Evolutionary conservation across 30 jellyfish, hydroid and myxozoan species (phyloP).

Genomic region (Aurelia sp.): DNA sequence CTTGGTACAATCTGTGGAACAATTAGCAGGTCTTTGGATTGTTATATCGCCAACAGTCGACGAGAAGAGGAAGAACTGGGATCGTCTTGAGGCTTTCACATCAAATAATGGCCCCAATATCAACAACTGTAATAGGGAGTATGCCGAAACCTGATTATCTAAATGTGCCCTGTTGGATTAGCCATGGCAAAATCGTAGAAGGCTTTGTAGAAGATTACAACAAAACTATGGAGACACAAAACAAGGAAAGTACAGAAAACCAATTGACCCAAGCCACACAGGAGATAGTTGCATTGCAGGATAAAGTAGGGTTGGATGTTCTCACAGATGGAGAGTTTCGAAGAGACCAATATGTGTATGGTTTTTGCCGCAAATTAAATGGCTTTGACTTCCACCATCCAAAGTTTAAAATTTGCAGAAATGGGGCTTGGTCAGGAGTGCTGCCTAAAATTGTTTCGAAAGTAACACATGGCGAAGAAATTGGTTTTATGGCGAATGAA

Average conservation of each 20-base stretch:
- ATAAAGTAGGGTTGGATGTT: conserved; percentile 40
- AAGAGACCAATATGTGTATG: conserved; percentile 57
- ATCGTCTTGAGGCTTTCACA: no score
- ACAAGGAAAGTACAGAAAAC: conserved; percentile 24
- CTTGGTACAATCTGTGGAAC: no score
- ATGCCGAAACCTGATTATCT: conserved; percentile 80
- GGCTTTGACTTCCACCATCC: conserved; percentile 65
- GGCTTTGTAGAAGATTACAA: conserved; percentile 41
- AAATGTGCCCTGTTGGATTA: conserved; percentile 68
- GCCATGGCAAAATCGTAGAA: conserved; percentile 34
- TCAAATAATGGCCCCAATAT: no score
- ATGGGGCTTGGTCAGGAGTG: conserved; percentile 50
- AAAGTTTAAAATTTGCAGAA: conserved; percentile 23
- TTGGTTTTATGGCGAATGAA: conserved; percentile 51
- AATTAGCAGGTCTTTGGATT: no score
- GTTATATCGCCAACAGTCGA: no score
- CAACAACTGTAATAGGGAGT: conserved; percentile 80
- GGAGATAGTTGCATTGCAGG: conserved; percentile 63
- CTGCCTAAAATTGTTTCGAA: conserved; percentile 66
- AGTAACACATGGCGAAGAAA: conserved; percentile 28
- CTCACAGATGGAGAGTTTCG: conserved; percentile 80
- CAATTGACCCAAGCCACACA: conserved; percentile 61
- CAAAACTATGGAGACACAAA: background rate
- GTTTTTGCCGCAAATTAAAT: conserved; percentile 61
- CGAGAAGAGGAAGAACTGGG: no score